Base-by-base conservation (phyloP, 2,888 invertebrate genomes). In the Sinodicranocentrus sp. region DNA sequence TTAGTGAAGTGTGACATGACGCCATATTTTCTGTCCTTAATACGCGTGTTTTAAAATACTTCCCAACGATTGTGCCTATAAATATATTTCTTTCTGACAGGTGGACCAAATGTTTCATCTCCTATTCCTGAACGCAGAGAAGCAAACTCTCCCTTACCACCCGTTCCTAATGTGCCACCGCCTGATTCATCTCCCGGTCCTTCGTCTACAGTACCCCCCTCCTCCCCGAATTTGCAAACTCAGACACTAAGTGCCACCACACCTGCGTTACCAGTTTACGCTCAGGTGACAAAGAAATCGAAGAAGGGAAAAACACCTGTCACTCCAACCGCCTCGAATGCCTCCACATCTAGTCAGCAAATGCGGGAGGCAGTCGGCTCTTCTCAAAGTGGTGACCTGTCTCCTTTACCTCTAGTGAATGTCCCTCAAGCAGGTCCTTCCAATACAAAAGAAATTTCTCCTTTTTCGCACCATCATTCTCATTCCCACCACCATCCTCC, bases 101-200 rank as follows among this genome's bases (percentile, higher is more conserved):
- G 94, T 3, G 93, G 94, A 87, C 93, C 94, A 33, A 95, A 94
- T 89, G 91, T 95, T n/a, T 94, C 95, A 15, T 96, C 96, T 0
- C 96, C 96, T 0, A 96, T 96, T 90, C 96, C 96, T 0, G 96
- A 97, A 91, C 96, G 96, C 91, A 93, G 97, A 1, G 96, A 96
- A 90, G 96, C 96, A 0, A 97, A 97, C 90, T 96, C 96, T 0
- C 97, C 96, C 0, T 91, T 96, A 28, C 96, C 96, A 3, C 96
- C 96, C 1, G 95, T 96, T 0, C 95, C 95, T 90, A 90, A 93
- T 23, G 68, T 87, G 88, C 67, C 87, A 76, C 33, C 78, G 19
- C 86, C 90, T 25, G 92, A 92, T 54, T 15, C 72, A 19, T 77
- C 77, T 25, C 77, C 70, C 6, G 83, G 77, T 5, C 44, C 54